Base-by-base conservation (phyloP, 2,797 vertebrate genomes). In the Thamnophis elegans region DNA sequence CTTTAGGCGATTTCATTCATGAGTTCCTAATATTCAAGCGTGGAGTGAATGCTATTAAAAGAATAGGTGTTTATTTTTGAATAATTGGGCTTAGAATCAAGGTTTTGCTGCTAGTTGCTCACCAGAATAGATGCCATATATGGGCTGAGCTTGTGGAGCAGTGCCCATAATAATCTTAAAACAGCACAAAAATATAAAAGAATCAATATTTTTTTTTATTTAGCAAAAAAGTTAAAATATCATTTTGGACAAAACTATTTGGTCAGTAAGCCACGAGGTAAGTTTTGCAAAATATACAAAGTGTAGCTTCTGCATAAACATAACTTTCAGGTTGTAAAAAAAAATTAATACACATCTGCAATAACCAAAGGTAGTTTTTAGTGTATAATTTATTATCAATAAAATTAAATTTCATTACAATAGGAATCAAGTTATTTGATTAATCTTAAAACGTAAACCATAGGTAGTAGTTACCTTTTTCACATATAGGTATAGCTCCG, bases 251-350 rank as follows among this genome's bases (percentile, higher is more conserved):
- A 98, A 97, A 98, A 97, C 94, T 96, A 97, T 98, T 98, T 98
- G 98, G 98, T 98, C 98, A 97, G 96, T 98, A 98, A 98, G 98
- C 98, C 98, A 98, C 98, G 99, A 99, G 98, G 99, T 99, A 99
- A 98, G 97, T 97, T 96, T 97, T 98, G 97, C 96, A 98, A 98
- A 98, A 97, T 97, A 98, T 97, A 98, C 97, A 98, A 82, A 82
- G 96, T 97, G 97, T 98, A 96, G 25, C 95, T 97, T 97, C 96
- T 96, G 96, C 94, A 97, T 90, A 94, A 94, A 97, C 94, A 97
- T 94, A 97, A 96, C 94, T 94, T 94, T 96, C 95, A 95, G 85
- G 96, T 95, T 62, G 51, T 53, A 53, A 65, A 51, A n/a, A n/a
- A 85, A 94, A 95, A 97, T 96, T 0, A 94, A 96, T 98, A 98